Base-by-base conservation (phyloP, 2,888 invertebrate species). In the Ashinkailepas kermadecensis region DNA sequence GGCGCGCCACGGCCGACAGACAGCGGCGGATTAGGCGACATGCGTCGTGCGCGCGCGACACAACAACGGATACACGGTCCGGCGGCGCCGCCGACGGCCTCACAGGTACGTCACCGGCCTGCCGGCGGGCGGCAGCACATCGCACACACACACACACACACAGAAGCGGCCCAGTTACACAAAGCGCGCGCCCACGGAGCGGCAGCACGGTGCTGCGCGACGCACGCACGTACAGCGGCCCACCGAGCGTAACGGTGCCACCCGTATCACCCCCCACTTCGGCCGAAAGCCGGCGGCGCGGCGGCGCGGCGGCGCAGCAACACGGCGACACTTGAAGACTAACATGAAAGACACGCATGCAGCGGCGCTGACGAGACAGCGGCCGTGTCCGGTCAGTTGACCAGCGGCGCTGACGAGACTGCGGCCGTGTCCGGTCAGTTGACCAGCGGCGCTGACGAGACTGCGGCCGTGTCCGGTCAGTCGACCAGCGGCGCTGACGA, bases 271-370 rank as follows among this genome's bases (percentile, higher is more conserved):
- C 2, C 39, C 39, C 39, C 39, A 39, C 2, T 39, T 39, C 39
- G 39, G 39, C 39, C 39, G 39, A 39, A 39, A 39, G 39, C 39
- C 39, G 39, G 39, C 39, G 39, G n/a, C n/a, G 59, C 59, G 59
- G 59, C 59, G 59, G 4, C 59, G 4, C 4, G 59, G 15, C 11
- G 62, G 18, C 62, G 62, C 62, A 0, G 18, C 64, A 39, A 39
- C 21, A 18, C n/a, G 65, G 10, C n/a, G 10, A 7, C n/a, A 23
- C 12, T 4, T 65, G 65, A 65, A 23, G 65, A 65, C 65, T 65
- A 65, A 65, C 65, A 65, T 65, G 65, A 65, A 65, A 65, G 65
- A 65, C 65, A 65, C 65, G 23, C 65, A 65, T 65, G 65, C 65
- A n/a, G 8, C n/a, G 23, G 65, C 65, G 23, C n/a, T 23, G 65